Conservation (phyloP, 2,797 vertebrate species). For the Lateolabrax maculatus region DNA sequence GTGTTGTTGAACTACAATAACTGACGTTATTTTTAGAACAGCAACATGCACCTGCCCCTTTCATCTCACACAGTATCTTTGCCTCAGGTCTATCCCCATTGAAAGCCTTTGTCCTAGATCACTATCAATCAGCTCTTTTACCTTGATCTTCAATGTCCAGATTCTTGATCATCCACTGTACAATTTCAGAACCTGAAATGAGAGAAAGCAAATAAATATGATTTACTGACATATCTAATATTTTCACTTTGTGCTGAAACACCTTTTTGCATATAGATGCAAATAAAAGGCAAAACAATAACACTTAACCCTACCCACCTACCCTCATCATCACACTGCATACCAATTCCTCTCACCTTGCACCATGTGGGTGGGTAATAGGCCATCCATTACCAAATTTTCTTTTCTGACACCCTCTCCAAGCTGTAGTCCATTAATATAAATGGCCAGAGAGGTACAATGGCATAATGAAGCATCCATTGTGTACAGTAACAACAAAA, state of each 20-base stretch:
- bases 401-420: conserved; percentile 69
- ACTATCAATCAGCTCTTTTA: conserved; percentile 67
- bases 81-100: too few relatives aligned
- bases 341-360: conserved; percentile 63
- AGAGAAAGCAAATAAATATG: conserved; percentile 56
- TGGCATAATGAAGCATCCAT: conserved; percentile 53
- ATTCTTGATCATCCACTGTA: conserved; percentile 98
- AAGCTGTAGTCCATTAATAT: conserved; percentile 72
- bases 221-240: conserved; percentile 20
- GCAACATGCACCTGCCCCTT: not conserved
- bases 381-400: conserved; percentile 71
- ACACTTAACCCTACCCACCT: conserved; percentile 47
- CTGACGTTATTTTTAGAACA: too few relatives aligned
- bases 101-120: not conserved
- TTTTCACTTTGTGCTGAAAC: conserved; percentile 23
- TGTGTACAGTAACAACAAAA: conserved; percentile 54
- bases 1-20: conserved; percentile 18
- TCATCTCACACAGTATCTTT: not conserved
- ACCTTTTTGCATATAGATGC: conserved; percentile 60
- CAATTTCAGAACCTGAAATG: conserved; percentile 94
- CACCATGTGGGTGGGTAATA: conserved; percentile 73
- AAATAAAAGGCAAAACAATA: conserved; percentile 63
- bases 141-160: conserved; percentile 98
- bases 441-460: conserved; percentile 60
- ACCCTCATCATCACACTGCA: conserved; percentile 63